Percentiles rank a stretch among this genome's conserved stretches.
These are phyloP conservation scores for Brachionus paranguensis DNA, from an alignment of 1,140 invertebrate species.

Conservation along the genomic window DNA sequence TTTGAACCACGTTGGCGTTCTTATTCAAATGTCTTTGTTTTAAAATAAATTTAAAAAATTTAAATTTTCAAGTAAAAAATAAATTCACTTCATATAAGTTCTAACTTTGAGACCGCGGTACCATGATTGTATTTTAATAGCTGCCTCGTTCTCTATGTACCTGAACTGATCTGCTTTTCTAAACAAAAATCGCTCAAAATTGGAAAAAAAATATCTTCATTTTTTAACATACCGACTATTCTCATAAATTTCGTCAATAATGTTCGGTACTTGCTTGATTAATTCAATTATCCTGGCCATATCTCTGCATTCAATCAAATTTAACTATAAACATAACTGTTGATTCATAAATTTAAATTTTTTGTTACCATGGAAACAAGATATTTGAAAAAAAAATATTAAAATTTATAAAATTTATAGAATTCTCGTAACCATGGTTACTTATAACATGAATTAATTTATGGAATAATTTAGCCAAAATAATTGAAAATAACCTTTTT, in stretches of 20 bases:
- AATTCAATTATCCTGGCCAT: constrained; percentile 18
- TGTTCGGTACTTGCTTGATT: constrained; percentile 27
- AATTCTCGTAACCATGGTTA: not conserved
- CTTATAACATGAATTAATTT: not conserved
- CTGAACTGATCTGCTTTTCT: constrained; percentile 50
- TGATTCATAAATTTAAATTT: not conserved
- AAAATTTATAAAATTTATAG: not conserved
- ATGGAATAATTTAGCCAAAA: not conserved
- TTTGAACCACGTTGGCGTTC: constrained; percentile 50
- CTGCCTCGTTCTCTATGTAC: constrained; percentile 46
- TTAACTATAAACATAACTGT: not conserved
- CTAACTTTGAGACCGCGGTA: constrained; percentile 47
- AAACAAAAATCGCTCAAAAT: not conserved
- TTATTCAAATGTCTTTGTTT: constrained; percentile 48
- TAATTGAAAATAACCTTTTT: not conserved
- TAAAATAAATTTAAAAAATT: constrained; percentile 26
- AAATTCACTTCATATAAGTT: constrained; percentile 48
- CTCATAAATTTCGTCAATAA: constrained; percentile 36
- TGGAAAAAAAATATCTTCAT: not conserved
- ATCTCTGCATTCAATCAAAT: not conserved
- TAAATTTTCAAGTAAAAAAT: not conserved
- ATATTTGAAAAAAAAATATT: not conserved
- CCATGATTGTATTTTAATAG: constrained; percentile 52
- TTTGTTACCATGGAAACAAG: not conserved
- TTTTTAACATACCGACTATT: not conserved